Evolutionary conservation across 1,140 invertebrate species (phyloP).

Genomic region (Dufourea novaeangliae): DNA sequence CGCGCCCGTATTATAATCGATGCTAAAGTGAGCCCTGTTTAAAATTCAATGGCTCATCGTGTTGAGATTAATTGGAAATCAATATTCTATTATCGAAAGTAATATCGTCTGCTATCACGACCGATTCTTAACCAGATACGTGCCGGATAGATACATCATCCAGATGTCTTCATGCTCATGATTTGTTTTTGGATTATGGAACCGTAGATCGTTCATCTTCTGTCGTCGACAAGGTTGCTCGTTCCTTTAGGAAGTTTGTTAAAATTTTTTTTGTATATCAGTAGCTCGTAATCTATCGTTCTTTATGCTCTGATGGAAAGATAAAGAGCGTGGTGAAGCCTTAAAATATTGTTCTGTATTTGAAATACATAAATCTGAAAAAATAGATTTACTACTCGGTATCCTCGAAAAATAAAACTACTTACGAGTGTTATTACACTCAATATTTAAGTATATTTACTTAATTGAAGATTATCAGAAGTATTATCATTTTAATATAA

Average conservation of each 20-base stretch:
- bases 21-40: slow-evolving; percentile 29
- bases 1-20: slow-evolving; percentile 38
- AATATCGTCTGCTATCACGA: slow-evolving; percentile 15
- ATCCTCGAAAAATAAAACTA: too few species aligned
- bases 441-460: too few species aligned
- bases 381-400: too few species aligned
- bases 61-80: slow-evolving; percentile 52
- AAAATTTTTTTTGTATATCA: neutral
- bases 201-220: neutral
- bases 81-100: slow-evolving; percentile 51
- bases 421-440: too few species aligned
- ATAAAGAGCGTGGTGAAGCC: too few species aligned
- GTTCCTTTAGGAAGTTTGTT: neutral
- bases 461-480: too few species aligned
- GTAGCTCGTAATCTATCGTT: slow-evolving; percentile 1
- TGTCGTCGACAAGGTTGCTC: neutral
- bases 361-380: too few species aligned
- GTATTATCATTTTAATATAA: too few species aligned
- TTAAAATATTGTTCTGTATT: too few species aligned
- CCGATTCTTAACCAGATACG: slow-evolving; percentile 19
- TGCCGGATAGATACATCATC: neutral
- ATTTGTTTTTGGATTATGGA: neutral
- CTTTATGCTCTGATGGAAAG: neutral
- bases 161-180: neutral
- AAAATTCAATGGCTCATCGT: slow-evolving; percentile 46